A percentile compares a stretch with the other conserved stretches of the same genome.
Conservation (phyloP, 2,888 invertebrate genomes). For the Apocheima hispidaria region DNA sequence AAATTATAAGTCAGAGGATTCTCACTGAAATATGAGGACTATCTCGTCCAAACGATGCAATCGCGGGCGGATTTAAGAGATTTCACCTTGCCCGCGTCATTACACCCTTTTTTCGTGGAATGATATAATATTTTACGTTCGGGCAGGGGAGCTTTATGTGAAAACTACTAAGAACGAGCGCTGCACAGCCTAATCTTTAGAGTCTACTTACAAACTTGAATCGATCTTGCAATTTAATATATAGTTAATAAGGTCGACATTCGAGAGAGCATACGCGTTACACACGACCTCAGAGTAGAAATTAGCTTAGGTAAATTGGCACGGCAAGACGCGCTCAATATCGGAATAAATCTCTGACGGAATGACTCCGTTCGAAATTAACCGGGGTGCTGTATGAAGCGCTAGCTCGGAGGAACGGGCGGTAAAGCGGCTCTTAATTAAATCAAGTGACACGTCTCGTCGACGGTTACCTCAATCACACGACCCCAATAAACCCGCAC, state of each 20-base stretch:
- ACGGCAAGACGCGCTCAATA: constrained; percentile 65
- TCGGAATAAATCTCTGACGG: constrained; percentile 78
- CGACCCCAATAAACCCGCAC: constrained; percentile 81
- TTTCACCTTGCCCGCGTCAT: constrained; percentile 60
- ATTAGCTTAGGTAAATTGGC: constrained; percentile 37
- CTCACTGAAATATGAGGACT: constrained; percentile 79
- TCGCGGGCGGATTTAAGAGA: constrained; percentile 79
- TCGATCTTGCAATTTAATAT: constrained; percentile 17
- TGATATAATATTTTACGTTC: constrained; percentile 27
- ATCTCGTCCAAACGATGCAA: constrained; percentile 81
- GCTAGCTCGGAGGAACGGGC: constrained; percentile 77
- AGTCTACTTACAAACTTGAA: background rate
- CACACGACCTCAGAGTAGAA: constrained; percentile 30
- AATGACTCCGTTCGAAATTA: constrained; percentile 81
- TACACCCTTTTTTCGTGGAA: constrained; percentile 51
- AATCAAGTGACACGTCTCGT: constrained; percentile 85
- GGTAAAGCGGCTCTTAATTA: constrained; percentile 85
- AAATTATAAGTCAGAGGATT: constrained; percentile 71
- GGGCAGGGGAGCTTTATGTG: constrained; percentile 20
- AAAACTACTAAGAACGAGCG: constrained; percentile 3
- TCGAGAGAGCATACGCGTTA: constrained; percentile 20
- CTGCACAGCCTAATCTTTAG: background rate
- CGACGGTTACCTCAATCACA: constrained; percentile 83
- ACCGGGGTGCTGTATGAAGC: constrained; percentile 71
- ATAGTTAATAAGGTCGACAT: constrained; percentile 20